Evolutionary conservation across 2,797 vertebrate genomes (phyloP), one percentile per base, ranked within the genome.

Genomic region (Protosalanx chinensis): DNA sequence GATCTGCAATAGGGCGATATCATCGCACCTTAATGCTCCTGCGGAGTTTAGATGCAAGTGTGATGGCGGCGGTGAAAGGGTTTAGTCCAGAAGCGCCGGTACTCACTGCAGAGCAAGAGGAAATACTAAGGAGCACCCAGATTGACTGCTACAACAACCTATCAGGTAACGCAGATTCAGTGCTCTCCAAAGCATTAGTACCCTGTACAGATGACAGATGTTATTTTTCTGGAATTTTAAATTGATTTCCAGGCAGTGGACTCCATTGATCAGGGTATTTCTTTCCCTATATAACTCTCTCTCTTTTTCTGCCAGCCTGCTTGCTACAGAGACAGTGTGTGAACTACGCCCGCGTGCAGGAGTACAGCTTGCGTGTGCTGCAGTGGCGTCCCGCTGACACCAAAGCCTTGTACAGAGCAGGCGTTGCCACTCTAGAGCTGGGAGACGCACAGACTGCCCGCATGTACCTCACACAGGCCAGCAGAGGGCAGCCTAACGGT

Each of bases 131-230:
- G 68, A 89, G 76, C 80, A 94, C 86, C 33, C 94, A 96, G 89
- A 88, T 93, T 5, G 95, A 96, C 88, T 96, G 95, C 89, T 95
- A 96, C 91, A 97, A 96, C 87, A 97, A 97, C 75, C 84, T 97
- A 66, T 94, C 95, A 77, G 96, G 96, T 97, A 92, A 73, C 80
- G 5, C 41, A 30, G 8, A 3, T 6, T 3, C 8, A 4, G 6
- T 35, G 29, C 41, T 13, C 41, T 46, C 41, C 41, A 13, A 46
- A 46, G 41, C 41, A 8, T 46, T 46, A 12, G 41, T 46, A 46
- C 41, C 41, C 10, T 46, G 41, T 46, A 13, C 41, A 46, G 41
- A 12, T 46, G 41, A 46, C 41, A 3, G 10, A 46, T 46, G 41
- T 1, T 13, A 12, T 13, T 12, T 46, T 46, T 41, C 8, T 46